These are phyloP conservation scores for Platyrinchus mystaceus DNA, from an alignment of 2,797 vertebrate genomes.

Conservation along the genomic window DNA sequence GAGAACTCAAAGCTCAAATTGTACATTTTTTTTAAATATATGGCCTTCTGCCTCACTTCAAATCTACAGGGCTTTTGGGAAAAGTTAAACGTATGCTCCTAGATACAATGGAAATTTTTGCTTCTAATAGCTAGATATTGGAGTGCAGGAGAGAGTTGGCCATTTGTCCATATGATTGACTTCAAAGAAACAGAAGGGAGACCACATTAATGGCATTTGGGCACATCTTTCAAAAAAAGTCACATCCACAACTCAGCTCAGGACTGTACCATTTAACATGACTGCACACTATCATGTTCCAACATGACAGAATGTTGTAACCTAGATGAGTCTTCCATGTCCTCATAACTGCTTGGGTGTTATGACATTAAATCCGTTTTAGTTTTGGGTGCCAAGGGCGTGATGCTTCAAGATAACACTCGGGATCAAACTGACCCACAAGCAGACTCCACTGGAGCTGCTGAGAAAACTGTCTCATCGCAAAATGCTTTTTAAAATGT, in stretches of 20 bases:
- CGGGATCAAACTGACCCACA: neutral
- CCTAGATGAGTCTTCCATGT: neutral
- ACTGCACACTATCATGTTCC: neutral
- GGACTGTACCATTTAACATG: neutral
- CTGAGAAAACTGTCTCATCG: neutral
- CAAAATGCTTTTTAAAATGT: neutral
- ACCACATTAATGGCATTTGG: neutral
- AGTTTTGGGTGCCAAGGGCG: conserved; percentile 1
- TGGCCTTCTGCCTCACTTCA: neutral
- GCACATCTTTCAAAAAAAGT: conserved; percentile 14
- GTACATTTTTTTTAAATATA: neutral
- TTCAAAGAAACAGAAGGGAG: neutral
- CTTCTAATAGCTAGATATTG: neutral
- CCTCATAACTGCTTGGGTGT: neutral
- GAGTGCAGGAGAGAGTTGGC: neutral
- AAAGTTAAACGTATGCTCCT: neutral
- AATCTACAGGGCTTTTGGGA: neutral
- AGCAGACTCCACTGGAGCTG: too few species aligned
- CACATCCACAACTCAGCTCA: neutral
- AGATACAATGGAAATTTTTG: neutral
- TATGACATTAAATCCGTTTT: conserved; percentile 5
- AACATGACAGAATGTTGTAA: conserved; percentile 23
- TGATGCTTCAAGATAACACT: neutral
- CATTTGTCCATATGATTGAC: neutral
- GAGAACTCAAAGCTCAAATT: neutral